Evolutionary conservation across 2,888 invertebrate species (phyloP), one percentile per base, ranked within the genome.

Genomic region (Parnassius apollo): DNA sequence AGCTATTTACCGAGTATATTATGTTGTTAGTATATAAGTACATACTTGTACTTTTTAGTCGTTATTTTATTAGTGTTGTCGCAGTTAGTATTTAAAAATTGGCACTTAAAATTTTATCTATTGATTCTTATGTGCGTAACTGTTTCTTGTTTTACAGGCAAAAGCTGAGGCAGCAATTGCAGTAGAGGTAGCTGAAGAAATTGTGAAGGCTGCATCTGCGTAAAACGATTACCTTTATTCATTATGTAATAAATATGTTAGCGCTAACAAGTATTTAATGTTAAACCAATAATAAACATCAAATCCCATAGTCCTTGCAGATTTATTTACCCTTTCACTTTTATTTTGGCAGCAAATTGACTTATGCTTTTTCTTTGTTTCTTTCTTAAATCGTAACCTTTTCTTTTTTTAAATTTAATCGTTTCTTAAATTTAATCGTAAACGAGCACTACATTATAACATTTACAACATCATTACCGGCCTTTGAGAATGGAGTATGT

Each of bases 81-180:
- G 4, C 25, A 25, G 25, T 25, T 7, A 25, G 3, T 25, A 25
- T 25, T 25, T 25, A 25, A 25, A 25, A 25, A 25, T 25, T 7
- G 2, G 25, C 3, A 4, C 3, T 25, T 25, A 25, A 25, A 25
- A 25, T 25, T 25, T 25, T 25, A 25, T 25, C 25, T 25, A 25
- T 25, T 25, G 25, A 4, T 25, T 25, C 2, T 25, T 25, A 48
- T 48, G 13, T 13, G n/a, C 8, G 2, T 46, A 48, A 9, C 1
- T 48, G 53, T 42, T 2, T 2, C 1, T 42, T 45, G 18, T 22
- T 60, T 22, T 13, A 9, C 80, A 95, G 95, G 95, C 94, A 54
- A 94, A 93, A 83, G 98, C 98, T 13, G 98, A 98, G 92, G 99
- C 98, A 59, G 95, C 95, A 67, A 98, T 99, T 77, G 97, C 98